Evolutionary conservation across 2,888 invertebrate genomes (phyloP).

Genomic region (Drosophila falleni): DNA sequence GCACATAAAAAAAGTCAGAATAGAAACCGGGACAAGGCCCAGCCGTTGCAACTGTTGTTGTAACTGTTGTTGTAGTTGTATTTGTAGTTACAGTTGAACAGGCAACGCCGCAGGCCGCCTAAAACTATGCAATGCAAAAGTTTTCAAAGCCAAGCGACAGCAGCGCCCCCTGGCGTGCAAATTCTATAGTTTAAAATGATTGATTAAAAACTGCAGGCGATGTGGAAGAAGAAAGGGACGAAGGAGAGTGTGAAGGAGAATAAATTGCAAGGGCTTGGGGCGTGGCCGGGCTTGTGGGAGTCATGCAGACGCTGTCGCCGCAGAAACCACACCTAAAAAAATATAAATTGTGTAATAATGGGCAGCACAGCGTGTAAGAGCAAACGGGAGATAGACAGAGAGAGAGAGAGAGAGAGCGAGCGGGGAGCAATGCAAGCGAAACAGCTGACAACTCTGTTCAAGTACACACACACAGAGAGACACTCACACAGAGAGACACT

Average conservation of each 20-base stretch:
- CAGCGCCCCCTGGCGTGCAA: slow-evolving; percentile 55
- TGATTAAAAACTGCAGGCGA: slow-evolving; percentile 69
- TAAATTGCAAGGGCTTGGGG: slow-evolving; percentile 25
- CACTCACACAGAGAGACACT: slow-evolving; percentile 16
- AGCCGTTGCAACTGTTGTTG: slow-evolving; percentile 27
- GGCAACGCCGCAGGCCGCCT: slow-evolving; percentile 57
- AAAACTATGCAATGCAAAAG: slow-evolving; percentile 68
- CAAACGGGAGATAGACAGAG: slow-evolving; percentile 13
- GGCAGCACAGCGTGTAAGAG: slow-evolving; percentile 31
- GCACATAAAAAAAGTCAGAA: slow-evolving; percentile 43
- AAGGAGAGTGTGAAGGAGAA: background rate
- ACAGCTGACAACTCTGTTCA: slow-evolving; percentile 79
- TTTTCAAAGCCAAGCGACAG: slow-evolving; percentile 73
- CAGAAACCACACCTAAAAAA: slow-evolving; percentile 78
- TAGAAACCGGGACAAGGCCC: slow-evolving; percentile 58
- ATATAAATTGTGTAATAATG: slow-evolving; percentile 77
- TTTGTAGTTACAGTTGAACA: slow-evolving; percentile 24
- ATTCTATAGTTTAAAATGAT: slow-evolving; percentile 70
- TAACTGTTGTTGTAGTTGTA: slow-evolving; percentile 7
- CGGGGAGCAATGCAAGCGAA: slow-evolving; percentile 64
- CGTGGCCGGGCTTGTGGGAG: slow-evolving; percentile 53
- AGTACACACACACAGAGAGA: slow-evolving; percentile 20
- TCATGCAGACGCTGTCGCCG: slow-evolving; percentile 62
- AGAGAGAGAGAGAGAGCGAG: slow-evolving; percentile 7
- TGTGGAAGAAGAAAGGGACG: background rate